Evolutionary conservation across 2,888 invertebrate genomes (phyloP).

Genomic region (Neoitamus cyanurus): DNA sequence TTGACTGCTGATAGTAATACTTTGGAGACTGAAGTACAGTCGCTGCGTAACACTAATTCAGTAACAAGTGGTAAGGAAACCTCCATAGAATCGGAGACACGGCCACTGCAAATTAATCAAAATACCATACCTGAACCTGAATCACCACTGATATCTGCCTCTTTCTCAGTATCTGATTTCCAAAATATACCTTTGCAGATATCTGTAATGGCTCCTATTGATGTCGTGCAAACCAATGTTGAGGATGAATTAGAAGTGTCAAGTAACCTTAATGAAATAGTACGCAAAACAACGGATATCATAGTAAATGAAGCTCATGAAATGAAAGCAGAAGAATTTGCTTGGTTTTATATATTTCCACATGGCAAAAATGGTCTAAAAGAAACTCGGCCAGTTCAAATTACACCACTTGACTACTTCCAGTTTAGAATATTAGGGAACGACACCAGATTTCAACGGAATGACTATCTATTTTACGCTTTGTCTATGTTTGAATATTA

Average conservation of each 20-base stretch:
- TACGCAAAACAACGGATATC: conserved; percentile 19
- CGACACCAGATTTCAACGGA: conserved; percentile 37
- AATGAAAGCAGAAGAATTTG: conserved; percentile 43
- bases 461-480: conserved; percentile 41
- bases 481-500: conserved; percentile 35
- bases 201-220: conserved; percentile 33
- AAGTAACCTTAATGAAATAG: conserved; percentile 24
- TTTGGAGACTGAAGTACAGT: neutral
- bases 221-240: neutral
- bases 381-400: conserved; percentile 12
- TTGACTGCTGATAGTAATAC: neutral
- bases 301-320: conserved; percentile 28
- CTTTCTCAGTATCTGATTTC: too few species aligned
- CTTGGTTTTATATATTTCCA: conserved; percentile 37
- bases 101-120: too few species aligned
- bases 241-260: neutral
- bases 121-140: too few species aligned
- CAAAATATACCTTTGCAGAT: neutral
- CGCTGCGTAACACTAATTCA: neutral
- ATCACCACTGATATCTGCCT: too few species aligned
- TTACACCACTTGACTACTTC: conserved; percentile 48
- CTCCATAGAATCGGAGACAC: neutral
- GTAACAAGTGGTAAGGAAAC: neutral
- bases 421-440: conserved; percentile 36
- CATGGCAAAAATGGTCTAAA: conserved; percentile 42